phyloP scores from a whole-genome alignment of 1,140 invertebrate species.

The Philopotamus ludificatus region DNA sequence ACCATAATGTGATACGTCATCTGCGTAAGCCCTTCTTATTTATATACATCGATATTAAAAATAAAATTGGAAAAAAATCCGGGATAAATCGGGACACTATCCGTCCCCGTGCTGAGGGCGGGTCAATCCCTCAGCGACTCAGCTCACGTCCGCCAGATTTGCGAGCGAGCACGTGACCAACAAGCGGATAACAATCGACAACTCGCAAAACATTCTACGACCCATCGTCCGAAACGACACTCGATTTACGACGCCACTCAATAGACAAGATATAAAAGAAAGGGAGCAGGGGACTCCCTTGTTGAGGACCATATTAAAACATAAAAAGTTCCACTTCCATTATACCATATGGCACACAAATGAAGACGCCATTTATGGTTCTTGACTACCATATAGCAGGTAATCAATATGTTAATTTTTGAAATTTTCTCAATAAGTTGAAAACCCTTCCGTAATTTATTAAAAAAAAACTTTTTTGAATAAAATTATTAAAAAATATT shows the following conservation, averaged over 20 bases:
- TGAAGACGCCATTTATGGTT: too few species aligned
- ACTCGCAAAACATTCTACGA: slow-evolving; percentile 1
- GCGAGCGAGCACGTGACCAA: slow-evolving; percentile 22
- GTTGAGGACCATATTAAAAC: too few species aligned
- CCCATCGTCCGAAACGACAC: neutral
- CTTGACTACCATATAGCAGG: too few species aligned
- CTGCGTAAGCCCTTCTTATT: neutral
- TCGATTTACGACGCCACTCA: neutral
- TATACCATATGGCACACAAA: too few species aligned
- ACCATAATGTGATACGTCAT: neutral
- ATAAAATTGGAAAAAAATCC: neutral
- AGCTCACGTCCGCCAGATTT: slow-evolving; percentile 24
- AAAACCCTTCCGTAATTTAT: too few species aligned
- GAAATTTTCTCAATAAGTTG: too few species aligned
- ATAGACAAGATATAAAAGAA: neutral
- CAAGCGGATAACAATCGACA: slow-evolving; percentile 30
- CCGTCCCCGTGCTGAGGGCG: neutral
- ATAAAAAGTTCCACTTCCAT: too few species aligned
- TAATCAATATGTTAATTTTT: too few species aligned
- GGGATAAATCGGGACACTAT: neutral
- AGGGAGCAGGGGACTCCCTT: too few species aligned
- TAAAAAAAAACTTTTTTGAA: too few species aligned
- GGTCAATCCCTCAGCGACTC: slow-evolving; percentile 4
- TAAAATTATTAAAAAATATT: too few species aligned
- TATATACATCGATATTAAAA: neutral